Percentiles rank a stretch among this genome's conserved stretches.
Evolutionary conservation across 1,140 invertebrate genomes (phyloP).

Genomic region (Neodiprion lecontei): DNA sequence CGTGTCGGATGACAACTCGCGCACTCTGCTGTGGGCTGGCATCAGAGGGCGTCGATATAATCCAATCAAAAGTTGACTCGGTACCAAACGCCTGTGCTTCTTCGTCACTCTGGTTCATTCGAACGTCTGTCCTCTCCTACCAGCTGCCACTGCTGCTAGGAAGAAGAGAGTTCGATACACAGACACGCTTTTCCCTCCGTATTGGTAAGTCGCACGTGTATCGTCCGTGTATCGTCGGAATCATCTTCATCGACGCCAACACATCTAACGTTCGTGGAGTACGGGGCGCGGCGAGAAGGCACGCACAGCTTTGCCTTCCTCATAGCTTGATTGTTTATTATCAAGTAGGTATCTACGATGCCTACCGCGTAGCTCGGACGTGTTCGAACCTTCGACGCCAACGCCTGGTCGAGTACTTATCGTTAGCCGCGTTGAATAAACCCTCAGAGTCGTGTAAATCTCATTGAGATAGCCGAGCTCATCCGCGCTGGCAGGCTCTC

Average conservation of each 20-base stretch:
- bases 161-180: too few species aligned
- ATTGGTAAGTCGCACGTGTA: too few species aligned
- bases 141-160: background rate
- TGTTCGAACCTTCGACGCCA: background rate
- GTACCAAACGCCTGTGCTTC: background rate
- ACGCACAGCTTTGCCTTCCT: background rate
- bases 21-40: background rate
- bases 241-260: too few species aligned
- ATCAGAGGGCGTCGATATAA: background rate
- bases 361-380: constrained; percentile 1
- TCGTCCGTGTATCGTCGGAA: too few species aligned
- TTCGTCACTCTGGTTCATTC: background rate
- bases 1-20: constrained; percentile 4
- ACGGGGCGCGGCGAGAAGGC: background rate
- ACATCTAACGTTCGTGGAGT: too few species aligned
- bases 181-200: too few species aligned
- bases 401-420: background rate
- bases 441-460: background rate
- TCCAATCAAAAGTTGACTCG: constrained; percentile 3
- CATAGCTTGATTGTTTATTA: background rate
- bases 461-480: background rate
- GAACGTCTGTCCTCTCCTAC: background rate
- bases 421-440: background rate
- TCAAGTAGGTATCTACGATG: background rate
- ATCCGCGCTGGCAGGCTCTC: too few species aligned